Evolutionary conservation across 2,113 vertebrate genomes (phyloP).

Genomic region (Anhinga rufa): DNA sequence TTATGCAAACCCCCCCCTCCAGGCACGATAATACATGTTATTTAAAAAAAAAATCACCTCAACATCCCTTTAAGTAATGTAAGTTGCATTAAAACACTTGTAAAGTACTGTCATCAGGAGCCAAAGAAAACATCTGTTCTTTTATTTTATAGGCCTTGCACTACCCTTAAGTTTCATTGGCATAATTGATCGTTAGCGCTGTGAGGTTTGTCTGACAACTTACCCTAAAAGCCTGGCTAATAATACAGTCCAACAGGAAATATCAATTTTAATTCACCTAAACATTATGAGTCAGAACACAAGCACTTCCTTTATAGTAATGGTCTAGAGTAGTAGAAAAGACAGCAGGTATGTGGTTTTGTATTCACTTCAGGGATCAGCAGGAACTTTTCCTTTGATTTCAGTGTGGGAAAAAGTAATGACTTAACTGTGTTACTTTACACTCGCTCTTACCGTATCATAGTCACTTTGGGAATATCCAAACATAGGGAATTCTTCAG

Average conservation of each 20-base stretch:
- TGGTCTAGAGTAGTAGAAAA: not conserved
- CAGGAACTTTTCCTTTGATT: not conserved
- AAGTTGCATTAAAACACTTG: not conserved
- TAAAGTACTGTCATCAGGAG: not conserved
- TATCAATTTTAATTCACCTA: not conserved
- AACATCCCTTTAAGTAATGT: not conserved
- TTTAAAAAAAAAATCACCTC: not conserved
- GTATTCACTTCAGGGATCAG: not conserved
- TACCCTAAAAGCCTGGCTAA: not conserved
- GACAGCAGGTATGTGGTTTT: not conserved
- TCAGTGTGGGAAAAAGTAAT: not conserved
- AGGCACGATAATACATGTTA: not conserved
- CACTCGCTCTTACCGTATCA: conserved; percentile 77
- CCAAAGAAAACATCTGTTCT: not conserved
- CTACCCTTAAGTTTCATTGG: not conserved
- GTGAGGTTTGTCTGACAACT: not conserved
- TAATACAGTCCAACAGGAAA: not conserved
- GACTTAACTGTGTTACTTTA: not conserved
- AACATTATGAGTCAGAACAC: not conserved
- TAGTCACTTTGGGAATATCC: conserved; percentile 92
- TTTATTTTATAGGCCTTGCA: not conserved
- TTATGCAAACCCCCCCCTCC: too few species aligned
- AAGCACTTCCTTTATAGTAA: not conserved
- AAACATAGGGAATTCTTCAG: conserved; percentile 84
- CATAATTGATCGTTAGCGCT: not conserved